Evolutionary conservation across 2,888 invertebrate species (phyloP).

Genomic region (Amphipyra berbera): DNA sequence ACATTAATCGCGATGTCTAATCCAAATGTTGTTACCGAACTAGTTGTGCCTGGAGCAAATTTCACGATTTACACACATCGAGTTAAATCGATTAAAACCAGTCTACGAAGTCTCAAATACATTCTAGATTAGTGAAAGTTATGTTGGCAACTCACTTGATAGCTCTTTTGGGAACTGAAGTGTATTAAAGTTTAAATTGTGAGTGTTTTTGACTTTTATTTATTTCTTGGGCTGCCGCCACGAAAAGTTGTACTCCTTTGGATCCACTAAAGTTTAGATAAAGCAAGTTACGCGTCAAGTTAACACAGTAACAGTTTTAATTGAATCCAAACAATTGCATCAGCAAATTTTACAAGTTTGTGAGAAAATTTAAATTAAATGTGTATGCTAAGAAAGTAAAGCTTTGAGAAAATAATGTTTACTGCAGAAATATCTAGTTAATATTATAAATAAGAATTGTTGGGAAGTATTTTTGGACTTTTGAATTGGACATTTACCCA

Average conservation of each 20-base stretch:
- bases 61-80: slow-evolving; percentile 55
- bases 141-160: slow-evolving; percentile 55
- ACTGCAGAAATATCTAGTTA: no score
- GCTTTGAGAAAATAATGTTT: neutral
- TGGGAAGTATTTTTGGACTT: no score
- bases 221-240: slow-evolving; percentile 50
- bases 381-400: slow-evolving; percentile 3
- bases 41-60: slow-evolving; percentile 3
- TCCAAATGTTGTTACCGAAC: slow-evolving; percentile 20
- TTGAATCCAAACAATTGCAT: slow-evolving; percentile 53
- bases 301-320: slow-evolving; percentile 44
- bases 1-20: slow-evolving; percentile 7
- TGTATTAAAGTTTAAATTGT: slow-evolving; percentile 58
- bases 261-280: slow-evolving; percentile 41
- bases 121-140: slow-evolving; percentile 61
- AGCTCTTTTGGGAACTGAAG: slow-evolving; percentile 56
- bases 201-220: slow-evolving; percentile 50
- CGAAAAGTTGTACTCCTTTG: slow-evolving; percentile 33
- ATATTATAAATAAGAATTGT: no score
- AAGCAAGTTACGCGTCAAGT: slow-evolving; percentile 39
- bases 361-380: slow-evolving; percentile 27
- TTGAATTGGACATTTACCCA: no score
- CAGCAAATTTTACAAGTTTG: slow-evolving; percentile 31
- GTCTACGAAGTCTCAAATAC: slow-evolving; percentile 48
- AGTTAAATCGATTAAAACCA: slow-evolving; percentile 61